A percentile compares a stretch with the other conserved stretches of the same genome.
These are phyloP conservation scores for Percopsis transmontana DNA, from an alignment of 2,113 vertebrate genomes.

Conservation along the genomic window DNA sequence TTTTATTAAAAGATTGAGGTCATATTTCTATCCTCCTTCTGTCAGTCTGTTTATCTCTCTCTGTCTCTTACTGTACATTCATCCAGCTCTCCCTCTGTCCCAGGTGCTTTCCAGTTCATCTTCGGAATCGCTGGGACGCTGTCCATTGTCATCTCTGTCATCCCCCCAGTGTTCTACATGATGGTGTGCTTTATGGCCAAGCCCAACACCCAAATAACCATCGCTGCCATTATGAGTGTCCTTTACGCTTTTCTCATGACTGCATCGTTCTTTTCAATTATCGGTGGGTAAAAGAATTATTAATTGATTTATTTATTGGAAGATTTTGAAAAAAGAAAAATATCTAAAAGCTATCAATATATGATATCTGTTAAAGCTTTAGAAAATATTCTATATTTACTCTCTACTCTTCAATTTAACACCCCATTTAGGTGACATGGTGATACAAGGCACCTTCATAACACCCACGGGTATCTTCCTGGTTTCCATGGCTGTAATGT, in stretches of 20 bases:
- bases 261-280: constrained; percentile 79
- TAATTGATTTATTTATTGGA: background rate
- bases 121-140: constrained; percentile 64
- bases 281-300: constrained; percentile 65
- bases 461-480: constrained; percentile 82
- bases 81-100: background rate
- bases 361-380: no score
- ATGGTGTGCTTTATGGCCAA: constrained; percentile 76
- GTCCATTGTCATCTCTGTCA: constrained; percentile 69
- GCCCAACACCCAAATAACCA: constrained; percentile 73
- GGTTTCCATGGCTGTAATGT: constrained; percentile 77
- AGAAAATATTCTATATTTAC: background rate
- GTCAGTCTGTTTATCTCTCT: background rate
- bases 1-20: no score
- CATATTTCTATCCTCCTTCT: background rate
- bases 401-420: background rate
- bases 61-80: background rate
- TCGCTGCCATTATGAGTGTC: constrained; percentile 78
- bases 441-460: constrained; percentile 75
- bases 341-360: no score
- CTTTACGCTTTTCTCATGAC: constrained; percentile 84
- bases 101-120: constrained; percentile 81
- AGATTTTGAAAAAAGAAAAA: no score
- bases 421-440: constrained; percentile 73
- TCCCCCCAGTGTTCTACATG: constrained; percentile 78